These are phyloP conservation scores for Eupithecia pulchellata DNA, from an alignment of 2,888 invertebrate species.

Conservation along the genomic window DNA sequence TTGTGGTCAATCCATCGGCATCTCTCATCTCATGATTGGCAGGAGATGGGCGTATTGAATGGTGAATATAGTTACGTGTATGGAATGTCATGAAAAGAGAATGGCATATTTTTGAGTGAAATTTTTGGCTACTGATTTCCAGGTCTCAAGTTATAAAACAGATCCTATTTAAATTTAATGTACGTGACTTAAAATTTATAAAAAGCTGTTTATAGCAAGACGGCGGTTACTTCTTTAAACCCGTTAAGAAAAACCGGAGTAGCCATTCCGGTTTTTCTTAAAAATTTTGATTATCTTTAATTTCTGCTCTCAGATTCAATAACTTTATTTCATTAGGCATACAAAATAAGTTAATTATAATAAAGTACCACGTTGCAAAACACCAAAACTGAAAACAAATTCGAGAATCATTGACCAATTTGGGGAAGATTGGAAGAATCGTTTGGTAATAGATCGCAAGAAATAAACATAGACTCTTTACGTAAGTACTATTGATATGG, in stretches of 20 bases:
- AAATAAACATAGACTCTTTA: background rate
- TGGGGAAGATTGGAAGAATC: background rate
- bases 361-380: background rate
- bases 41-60: constrained; percentile 25
- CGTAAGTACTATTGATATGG: too few relatives aligned
- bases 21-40: constrained; percentile 32
- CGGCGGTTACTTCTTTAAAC: background rate
- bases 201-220: background rate
- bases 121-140: background rate
- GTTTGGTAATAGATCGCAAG: background rate
- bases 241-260: too few relatives aligned
- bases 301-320: too few relatives aligned
- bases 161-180: background rate
- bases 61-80: background rate
- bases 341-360: too few relatives aligned
- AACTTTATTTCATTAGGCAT: too few relatives aligned
- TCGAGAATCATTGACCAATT: background rate
- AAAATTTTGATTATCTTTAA: too few relatives aligned
- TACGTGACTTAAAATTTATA: too few relatives aligned
- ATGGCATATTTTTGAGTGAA: background rate
- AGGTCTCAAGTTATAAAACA: background rate
- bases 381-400: background rate
- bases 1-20: constrained; percentile 34
- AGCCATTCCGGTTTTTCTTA: too few relatives aligned
- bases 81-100: background rate